Evolutionary conservation across 2,888 invertebrate species (phyloP).

Genomic region (Chelonus formosanus): DNA sequence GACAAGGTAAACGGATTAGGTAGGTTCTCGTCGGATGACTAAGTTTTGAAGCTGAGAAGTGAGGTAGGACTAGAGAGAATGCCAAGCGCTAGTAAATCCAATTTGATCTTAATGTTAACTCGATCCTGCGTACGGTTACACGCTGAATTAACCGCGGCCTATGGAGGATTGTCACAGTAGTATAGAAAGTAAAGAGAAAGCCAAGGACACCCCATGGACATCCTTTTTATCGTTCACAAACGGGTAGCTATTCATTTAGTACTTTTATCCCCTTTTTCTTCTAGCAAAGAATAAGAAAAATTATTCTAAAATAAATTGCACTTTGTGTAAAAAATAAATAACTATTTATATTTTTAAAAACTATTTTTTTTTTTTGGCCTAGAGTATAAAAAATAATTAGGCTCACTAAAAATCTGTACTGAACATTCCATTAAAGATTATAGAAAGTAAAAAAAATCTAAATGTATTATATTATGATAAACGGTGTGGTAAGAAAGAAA

Average conservation of each 20-base stretch:
- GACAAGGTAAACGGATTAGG: constrained; percentile 56
- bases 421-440: constrained; percentile 6
- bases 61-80: constrained; percentile 25
- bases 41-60: constrained; percentile 52
- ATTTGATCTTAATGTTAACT: constrained; percentile 62
- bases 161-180: background rate
- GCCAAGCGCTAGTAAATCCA: constrained; percentile 51
- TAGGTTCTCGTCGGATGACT: constrained; percentile 61
- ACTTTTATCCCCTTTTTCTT: no score
- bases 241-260: no score
- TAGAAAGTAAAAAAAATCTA: constrained; percentile 1
- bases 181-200: background rate
- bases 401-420: background rate
- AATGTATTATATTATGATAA: background rate
- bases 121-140: constrained; percentile 61
- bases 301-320: no score
- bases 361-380: no score
- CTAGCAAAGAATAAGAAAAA: no score
- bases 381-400: no score
- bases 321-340: no score
- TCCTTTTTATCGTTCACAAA: constrained; percentile 7
- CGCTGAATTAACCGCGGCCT: constrained; percentile 56
- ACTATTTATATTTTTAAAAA: no score
- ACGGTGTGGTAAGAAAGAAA: constrained; percentile 4
- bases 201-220: constrained; percentile 5